A percentile compares a stretch with the other conserved stretches of the same genome.
Conservation (phyloP, 2,797 vertebrate species). For the Alauda arvensis region DNA sequence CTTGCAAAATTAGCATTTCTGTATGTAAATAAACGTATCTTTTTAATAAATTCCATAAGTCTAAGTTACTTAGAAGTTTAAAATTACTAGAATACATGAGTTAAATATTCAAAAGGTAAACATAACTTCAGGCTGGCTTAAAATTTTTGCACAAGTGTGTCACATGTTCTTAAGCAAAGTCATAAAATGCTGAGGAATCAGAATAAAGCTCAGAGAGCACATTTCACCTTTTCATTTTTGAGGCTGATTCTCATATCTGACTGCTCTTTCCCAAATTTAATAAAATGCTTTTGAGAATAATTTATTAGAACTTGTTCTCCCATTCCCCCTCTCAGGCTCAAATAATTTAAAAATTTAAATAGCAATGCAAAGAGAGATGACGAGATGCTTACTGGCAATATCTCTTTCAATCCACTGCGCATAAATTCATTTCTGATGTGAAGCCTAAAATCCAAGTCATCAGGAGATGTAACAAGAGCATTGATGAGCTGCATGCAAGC, state of each 20-base stretch:
- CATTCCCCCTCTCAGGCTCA: slow-evolving; percentile 32
- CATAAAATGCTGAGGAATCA: neutral
- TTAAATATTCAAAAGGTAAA: slow-evolving; percentile 16
- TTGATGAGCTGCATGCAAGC: slow-evolving; percentile 99
- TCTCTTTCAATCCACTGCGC: slow-evolving; percentile 93
- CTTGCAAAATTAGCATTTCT: neutral
- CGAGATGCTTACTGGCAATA: slow-evolving; percentile 86
- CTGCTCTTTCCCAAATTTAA: neutral
- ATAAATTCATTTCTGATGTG: slow-evolving; percentile 99
- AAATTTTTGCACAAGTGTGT: neutral
- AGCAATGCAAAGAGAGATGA: slow-evolving; percentile 70
- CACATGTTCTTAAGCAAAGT: neutral
- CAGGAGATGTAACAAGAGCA: slow-evolving; percentile 95
- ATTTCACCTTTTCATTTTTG: slow-evolving; percentile 32
- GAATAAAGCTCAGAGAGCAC: neutral
- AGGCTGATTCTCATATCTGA: slow-evolving; percentile 13
- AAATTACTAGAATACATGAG: neutral
- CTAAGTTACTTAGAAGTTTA: neutral
- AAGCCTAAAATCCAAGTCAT: slow-evolving; percentile 96
- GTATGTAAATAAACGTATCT: neutral
- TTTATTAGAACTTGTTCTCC: slow-evolving; percentile 42
- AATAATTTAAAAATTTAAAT: slow-evolving; percentile 73
- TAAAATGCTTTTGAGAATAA: slow-evolving; percentile 48
- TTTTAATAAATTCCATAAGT: neutral
- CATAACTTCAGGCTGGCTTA: neutral